Conservation (phyloP, 2,888 invertebrate genomes). For the Apocheima hispidaria region DNA sequence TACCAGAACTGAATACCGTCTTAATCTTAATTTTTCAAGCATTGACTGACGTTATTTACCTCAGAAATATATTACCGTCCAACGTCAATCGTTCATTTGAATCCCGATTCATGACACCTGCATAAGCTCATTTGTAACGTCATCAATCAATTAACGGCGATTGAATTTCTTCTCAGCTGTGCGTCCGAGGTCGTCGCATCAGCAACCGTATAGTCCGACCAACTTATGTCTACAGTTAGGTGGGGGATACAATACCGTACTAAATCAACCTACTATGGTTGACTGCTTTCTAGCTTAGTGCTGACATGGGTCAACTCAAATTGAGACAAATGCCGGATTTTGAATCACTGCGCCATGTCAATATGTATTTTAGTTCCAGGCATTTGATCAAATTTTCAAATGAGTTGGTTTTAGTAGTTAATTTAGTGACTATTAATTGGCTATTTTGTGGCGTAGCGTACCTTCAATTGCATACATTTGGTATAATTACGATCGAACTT, state of each 20-base stretch:
- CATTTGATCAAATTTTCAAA: background rate
- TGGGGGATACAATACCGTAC: conserved; percentile 1
- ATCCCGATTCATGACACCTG: conserved; percentile 19
- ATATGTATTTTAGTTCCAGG: conserved; percentile 28
- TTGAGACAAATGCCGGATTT: too few relatives aligned
- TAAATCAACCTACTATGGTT: too few relatives aligned
- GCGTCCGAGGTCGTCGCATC: conserved; percentile 66
- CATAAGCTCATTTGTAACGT: conserved; percentile 23
- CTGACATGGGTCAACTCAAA: too few relatives aligned
- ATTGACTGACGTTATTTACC: background rate
- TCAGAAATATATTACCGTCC: background rate
- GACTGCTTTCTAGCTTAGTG: too few relatives aligned
- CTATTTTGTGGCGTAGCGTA: conserved; percentile 65
- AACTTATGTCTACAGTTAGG: background rate
- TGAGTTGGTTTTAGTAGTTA: background rate
- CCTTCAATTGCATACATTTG: conserved; percentile 81
- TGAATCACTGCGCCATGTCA: too few relatives aligned
- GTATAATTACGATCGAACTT: conserved; percentile 82
- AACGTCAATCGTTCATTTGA: conserved; percentile 22
- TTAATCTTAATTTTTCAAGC: background rate
- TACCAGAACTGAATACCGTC: too few relatives aligned
- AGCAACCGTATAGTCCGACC: background rate
- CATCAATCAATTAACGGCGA: conserved; percentile 49
- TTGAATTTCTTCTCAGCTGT: conserved; percentile 73
- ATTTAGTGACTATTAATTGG: background rate